A percentile compares a stretch with the other conserved stretches of the same genome.
Conservation (phyloP, 1,140 invertebrate species). For the Penaeus chinensis region DNA sequence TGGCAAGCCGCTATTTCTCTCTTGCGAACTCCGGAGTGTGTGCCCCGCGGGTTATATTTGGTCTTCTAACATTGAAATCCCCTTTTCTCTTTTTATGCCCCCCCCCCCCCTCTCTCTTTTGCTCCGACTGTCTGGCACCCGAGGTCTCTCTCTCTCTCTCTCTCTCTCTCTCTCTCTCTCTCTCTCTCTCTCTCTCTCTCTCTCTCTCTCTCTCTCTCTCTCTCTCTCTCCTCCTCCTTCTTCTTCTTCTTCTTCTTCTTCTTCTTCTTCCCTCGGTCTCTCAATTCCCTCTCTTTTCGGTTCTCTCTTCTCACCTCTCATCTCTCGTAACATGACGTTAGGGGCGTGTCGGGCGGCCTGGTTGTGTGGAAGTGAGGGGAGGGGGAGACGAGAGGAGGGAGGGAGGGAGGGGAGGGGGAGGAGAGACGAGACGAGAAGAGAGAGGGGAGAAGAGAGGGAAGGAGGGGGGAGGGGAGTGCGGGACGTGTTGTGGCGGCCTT, state of each 20-base stretch:
- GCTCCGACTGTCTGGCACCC: not conserved
- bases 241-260: not conserved
- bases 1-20: slow-evolving; percentile 24
- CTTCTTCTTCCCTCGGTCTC: not conserved
- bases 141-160: slow-evolving; percentile 7
- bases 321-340: too few relatives aligned
- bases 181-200: not conserved
- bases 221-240: not conserved
- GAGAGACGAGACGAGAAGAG: too few relatives aligned
- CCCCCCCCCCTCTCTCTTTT: slow-evolving; percentile 11
- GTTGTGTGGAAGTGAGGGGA: too few relatives aligned
- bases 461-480: too few relatives aligned
- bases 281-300: too few relatives aligned
- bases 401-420: too few relatives aligned
- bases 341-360: too few relatives aligned
- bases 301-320: too few relatives aligned
- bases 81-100: slow-evolving; percentile 23
- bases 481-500: too few relatives aligned
- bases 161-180: slow-evolving; percentile 17
- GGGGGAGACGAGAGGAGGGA: too few relatives aligned
- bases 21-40: too few relatives aligned
- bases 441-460: too few relatives aligned
- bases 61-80: slow-evolving; percentile 35
- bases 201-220: not conserved
- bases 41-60: slow-evolving; percentile 30